Evolutionary conservation across 2,113 vertebrate species (phyloP).

Genomic region (Anolis sagrei): DNA sequence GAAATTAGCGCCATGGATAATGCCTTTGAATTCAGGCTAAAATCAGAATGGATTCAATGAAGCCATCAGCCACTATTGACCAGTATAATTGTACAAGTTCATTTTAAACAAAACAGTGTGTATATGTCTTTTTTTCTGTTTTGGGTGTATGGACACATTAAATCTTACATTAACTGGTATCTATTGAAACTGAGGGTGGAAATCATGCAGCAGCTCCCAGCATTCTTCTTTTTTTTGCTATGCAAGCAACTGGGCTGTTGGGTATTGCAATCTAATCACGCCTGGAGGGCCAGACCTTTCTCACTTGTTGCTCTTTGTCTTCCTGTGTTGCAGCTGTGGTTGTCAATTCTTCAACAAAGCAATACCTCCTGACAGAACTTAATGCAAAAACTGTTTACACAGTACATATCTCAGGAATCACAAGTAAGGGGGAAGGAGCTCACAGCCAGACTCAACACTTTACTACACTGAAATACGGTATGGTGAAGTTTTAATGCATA

Average conservation of each 20-base stretch:
- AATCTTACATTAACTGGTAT: no score
- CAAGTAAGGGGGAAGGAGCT: slow-evolving; percentile 76
- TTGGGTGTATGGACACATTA: no score
- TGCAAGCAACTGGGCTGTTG: no score
- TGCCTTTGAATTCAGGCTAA: no score
- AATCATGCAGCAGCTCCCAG: no score
- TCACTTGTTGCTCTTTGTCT: rapidly evolving
- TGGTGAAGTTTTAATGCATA: neutral
- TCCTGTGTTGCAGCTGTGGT: slow-evolving; percentile 72
- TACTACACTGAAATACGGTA: slow-evolving; percentile 66
- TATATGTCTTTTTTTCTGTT: neutral
- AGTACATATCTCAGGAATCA: slow-evolving; percentile 81
- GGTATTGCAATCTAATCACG: no score
- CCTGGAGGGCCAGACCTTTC: no score
- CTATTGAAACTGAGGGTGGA: no score
- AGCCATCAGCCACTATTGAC: neutral
- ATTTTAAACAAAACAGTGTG: neutral
- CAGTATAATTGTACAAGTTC: neutral
- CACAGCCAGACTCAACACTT: slow-evolving; percentile 57
- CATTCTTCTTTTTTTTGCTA: no score
- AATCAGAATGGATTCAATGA: no score
- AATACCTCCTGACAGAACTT: slow-evolving; percentile 64
- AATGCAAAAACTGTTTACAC: slow-evolving; percentile 65
- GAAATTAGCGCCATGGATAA: no score
- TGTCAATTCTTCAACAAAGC: slow-evolving; percentile 62